phyloP scores from a whole-genome alignment of 2,888 invertebrate species.

The Mantis religiosa region DNA sequence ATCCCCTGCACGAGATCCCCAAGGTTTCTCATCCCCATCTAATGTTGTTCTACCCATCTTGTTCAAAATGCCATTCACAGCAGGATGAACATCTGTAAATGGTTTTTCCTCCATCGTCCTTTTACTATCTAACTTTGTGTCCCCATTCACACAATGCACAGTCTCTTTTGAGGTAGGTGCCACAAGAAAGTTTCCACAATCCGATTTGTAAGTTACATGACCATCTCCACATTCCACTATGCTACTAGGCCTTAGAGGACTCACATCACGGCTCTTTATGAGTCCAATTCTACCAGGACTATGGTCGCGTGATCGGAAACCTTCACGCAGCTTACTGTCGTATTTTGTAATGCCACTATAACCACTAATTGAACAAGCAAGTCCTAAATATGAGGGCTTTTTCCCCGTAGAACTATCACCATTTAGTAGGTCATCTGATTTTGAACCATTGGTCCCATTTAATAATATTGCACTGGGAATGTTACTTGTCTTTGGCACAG shows the following conservation, averaged over 20 bases:
- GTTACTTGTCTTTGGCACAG: neutral
- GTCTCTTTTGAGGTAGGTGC: neutral
- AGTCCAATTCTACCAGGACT: conserved; percentile 35
- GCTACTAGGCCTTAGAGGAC: conserved; percentile 30
- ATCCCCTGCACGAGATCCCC: neutral
- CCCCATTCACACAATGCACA: neutral
- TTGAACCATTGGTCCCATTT: conserved; percentile 1
- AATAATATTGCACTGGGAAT: conserved; percentile 2
- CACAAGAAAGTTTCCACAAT: conserved; percentile 24
- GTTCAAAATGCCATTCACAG: neutral
- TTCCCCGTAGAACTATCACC: conserved; percentile 43
- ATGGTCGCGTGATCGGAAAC: conserved; percentile 46
- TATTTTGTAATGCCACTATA: conserved; percentile 84
- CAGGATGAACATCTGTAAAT: neutral
- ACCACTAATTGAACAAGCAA: conserved; percentile 87
- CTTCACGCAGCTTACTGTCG: conserved; percentile 74
- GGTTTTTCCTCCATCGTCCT: conserved; percentile 2
- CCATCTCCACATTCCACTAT: neutral
- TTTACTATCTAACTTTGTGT: neutral
- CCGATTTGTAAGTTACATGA: conserved; percentile 3
- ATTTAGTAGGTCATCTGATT: neutral
- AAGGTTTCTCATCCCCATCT: neutral
- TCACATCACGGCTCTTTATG: conserved; percentile 33
- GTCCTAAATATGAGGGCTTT: conserved; percentile 81
- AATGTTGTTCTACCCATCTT: neutral